phyloP scores from a whole-genome alignment of 1,140 invertebrate species.

The Theocolax elegans region DNA sequence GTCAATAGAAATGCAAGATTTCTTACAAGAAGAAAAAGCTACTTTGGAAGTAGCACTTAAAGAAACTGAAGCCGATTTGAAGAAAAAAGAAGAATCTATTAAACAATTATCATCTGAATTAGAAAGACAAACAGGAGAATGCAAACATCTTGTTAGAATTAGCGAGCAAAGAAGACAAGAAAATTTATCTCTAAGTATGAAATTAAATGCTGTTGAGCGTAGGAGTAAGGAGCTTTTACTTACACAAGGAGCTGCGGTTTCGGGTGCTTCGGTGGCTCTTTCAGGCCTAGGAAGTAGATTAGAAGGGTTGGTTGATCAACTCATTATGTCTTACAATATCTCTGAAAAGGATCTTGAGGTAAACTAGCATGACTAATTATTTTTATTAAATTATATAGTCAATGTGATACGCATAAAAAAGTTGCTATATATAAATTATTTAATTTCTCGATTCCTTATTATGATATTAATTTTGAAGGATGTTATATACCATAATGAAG shows the following conservation, averaged over 20 bases:
- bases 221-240: constrained; percentile 74
- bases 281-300: constrained; percentile 77
- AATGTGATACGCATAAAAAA: no score
- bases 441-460: no score
- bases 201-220: constrained; percentile 72
- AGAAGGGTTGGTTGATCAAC: constrained; percentile 76
- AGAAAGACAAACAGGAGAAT: constrained; percentile 78
- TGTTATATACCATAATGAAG: constrained; percentile 81
- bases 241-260: constrained; percentile 77
- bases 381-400: constrained; percentile 4
- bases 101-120: constrained; percentile 70
- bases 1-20: constrained; percentile 79
- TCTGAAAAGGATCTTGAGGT: constrained; percentile 82
- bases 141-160: constrained; percentile 79
- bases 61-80: constrained; percentile 76
- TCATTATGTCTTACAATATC: constrained; percentile 78
- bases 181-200: constrained; percentile 74
- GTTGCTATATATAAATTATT: no score
- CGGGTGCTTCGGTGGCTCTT: constrained; percentile 77
- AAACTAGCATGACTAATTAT: constrained; percentile 39
- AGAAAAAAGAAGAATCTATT: constrained; percentile 66
- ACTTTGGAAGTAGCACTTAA: constrained; percentile 78
- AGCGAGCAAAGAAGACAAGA: constrained; percentile 83
- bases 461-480: constrained; percentile 68
- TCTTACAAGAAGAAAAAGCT: constrained; percentile 81